These are phyloP conservation scores for Yponomeuta evonymella DNA, from an alignment of 2,888 invertebrate species.

Conservation along the genomic window DNA sequence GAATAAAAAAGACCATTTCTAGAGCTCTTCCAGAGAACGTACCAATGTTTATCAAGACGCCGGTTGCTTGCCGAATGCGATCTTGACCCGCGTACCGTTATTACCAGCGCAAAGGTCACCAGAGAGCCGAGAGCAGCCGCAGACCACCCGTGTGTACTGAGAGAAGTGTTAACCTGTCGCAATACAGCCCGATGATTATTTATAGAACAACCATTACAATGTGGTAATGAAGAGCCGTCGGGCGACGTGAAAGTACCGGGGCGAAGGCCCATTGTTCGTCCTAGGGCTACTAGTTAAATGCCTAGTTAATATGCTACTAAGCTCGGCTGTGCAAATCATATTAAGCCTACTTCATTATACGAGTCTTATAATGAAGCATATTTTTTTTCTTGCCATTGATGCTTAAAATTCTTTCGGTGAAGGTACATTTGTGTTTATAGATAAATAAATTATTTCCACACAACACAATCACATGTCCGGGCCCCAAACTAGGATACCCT, in stretches of 20 bases:
- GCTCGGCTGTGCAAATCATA: neutral
- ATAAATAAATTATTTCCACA: no score
- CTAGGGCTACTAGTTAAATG: neutral
- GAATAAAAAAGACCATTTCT: neutral
- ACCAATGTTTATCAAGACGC: neutral
- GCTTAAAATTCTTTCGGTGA: no score
- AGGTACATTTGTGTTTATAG: no score
- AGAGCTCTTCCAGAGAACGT: neutral
- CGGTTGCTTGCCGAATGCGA: neutral
- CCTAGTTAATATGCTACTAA: neutral
- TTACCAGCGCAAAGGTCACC: neutral
- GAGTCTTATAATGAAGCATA: no score
- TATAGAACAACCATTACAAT: constrained; percentile 19
- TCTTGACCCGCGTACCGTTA: neutral
- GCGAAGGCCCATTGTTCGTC: neutral
- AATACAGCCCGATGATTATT: constrained; percentile 16
- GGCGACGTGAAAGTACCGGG: constrained; percentile 13
- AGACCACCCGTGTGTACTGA: constrained; percentile 5
- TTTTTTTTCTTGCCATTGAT: no score
- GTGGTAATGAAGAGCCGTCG: constrained; percentile 18
- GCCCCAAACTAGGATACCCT: no score
- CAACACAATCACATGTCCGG: no score
- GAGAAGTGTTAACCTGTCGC: constrained; percentile 10
- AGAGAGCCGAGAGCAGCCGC: neutral
- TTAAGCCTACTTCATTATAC: neutral